Conservation (phyloP, 1,140 invertebrate species). For the Panonychus citri region DNA sequence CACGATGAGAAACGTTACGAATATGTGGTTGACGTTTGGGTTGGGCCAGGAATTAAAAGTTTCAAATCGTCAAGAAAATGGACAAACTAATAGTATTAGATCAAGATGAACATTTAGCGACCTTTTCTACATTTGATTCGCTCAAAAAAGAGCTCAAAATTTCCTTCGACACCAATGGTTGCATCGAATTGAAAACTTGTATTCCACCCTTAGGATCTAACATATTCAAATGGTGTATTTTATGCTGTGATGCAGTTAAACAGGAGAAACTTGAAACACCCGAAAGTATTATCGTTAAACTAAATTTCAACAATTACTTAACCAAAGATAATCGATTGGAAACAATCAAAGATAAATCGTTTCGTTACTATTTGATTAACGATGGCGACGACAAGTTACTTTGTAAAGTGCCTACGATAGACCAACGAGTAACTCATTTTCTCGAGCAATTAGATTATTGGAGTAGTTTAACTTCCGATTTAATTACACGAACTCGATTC, state of each 20-base stretch:
- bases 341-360: not conserved
- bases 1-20: conserved; percentile 53
- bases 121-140: not conserved
- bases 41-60: conserved; percentile 12
- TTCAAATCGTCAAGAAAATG: not conserved
- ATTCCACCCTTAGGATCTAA: not conserved
- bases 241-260: not conserved
- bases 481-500: not conserved
- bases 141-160: not conserved
- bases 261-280: not conserved
- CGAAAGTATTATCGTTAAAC: conserved; percentile 4
- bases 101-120: not conserved
- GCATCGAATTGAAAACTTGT: not conserved
- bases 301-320: not conserved
- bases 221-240: not conserved
- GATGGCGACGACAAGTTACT: not conserved
- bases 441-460: not conserved
- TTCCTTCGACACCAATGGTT: not conserved
- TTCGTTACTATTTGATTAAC: not conserved
- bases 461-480: not conserved
- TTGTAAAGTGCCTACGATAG: not conserved
- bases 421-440: not conserved
- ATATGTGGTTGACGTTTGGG: conserved; percentile 36
- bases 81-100: not conserved
- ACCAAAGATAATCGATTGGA: conserved; percentile 3